Base-by-base conservation (phyloP, 2,113 vertebrate genomes). In the Corythaixoides concolor region DNA sequence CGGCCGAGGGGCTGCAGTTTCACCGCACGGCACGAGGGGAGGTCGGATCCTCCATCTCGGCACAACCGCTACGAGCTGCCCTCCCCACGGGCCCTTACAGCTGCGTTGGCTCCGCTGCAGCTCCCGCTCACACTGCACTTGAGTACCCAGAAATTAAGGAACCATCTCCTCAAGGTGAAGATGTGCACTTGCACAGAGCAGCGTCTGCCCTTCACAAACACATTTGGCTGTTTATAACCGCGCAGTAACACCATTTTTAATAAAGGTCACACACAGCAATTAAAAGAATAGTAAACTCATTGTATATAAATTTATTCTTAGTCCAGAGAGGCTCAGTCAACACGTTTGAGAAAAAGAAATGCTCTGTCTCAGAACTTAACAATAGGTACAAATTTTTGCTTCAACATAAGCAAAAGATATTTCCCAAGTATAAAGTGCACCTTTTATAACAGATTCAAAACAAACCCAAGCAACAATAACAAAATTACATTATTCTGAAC, bases 381-480 rank as follows among this genome's bases (percentile, higher is more conserved):
- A 4, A 58, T 32, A 67, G 59, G 62, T 43, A 95, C 4, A 10
- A 59, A 35, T 37, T 87, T 87, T 75, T 64, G 76, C 60, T 91
- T 95, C 47, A 95, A 68, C 62, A 21, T 63, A 81, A 89, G 55
- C 64, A 93, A 68, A 92, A 91, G 27, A 19, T 32, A 32, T 8
- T 90, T 74, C 33, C 26, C 47, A 67, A 84, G 70, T 66, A 96
- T 93, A 97, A 97, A 94, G 88, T 95, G 94, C 93, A 92, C 67
- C 78, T 88, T 88, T 81, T 49, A 17, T 32, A 96, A 94, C 30
- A 79, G 77, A 60, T 59, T 81, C 66, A 74, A 82, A 94, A 66
- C 47, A 90, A 72, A 88, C 23, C 17, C 24, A 75, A 92, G 64
- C 64, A 92, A 80, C 70, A 50, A 18, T 12, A 77, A 70, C 17